These are phyloP conservation scores for Emydura subglobosa DNA, from an alignment of 2,113 vertebrate species.

Conservation along the genomic window DNA sequence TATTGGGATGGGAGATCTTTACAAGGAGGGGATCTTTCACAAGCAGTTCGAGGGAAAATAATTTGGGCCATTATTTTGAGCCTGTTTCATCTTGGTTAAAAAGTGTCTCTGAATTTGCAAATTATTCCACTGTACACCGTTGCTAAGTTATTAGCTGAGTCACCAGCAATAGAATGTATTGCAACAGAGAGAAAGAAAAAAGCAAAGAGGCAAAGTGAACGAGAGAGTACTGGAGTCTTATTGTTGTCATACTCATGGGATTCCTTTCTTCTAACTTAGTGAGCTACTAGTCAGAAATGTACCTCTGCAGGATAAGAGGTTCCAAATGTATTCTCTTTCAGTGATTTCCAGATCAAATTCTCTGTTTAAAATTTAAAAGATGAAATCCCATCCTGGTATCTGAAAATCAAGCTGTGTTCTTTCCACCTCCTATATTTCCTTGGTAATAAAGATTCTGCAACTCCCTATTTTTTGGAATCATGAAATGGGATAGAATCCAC, in stretches of 20 bases:
- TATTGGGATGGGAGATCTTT: background rate
- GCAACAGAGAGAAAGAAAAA: background rate
- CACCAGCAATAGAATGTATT: background rate
- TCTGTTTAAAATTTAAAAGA: background rate
- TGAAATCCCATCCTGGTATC: background rate
- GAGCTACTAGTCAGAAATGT: conserved; percentile 2
- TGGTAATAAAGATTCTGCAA: background rate
- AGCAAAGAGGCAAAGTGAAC: background rate
- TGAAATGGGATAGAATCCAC: background rate
- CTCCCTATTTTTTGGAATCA: background rate
- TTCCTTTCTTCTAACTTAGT: background rate
- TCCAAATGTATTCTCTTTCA: background rate
- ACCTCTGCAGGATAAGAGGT: background rate
- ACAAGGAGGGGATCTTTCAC: background rate
- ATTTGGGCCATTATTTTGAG: background rate
- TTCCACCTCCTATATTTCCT: background rate
- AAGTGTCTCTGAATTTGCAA: background rate
- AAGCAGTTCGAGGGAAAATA: background rate
- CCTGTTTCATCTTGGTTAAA: background rate
- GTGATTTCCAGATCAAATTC: background rate
- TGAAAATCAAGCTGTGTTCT: background rate
- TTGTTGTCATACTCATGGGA: background rate
- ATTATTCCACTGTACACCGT: background rate
- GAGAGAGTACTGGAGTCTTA: background rate
- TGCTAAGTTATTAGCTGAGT: background rate